phyloP scores from a whole-genome alignment of 2,113 vertebrate species.

The Dicrurus megarhynchus region DNA sequence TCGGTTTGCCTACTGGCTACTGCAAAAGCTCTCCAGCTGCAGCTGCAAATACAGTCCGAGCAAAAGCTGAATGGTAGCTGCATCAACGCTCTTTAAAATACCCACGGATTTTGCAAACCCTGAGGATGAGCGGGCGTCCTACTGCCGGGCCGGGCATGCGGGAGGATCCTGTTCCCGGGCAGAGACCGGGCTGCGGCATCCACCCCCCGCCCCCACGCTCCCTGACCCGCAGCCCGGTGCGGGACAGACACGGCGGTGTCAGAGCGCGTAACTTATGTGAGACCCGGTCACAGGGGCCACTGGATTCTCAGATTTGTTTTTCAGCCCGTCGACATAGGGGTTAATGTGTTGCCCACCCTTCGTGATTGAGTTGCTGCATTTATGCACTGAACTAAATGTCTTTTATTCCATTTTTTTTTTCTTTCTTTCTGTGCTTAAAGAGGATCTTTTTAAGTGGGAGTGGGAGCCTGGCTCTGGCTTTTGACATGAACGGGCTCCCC shows the following conservation, averaged over 20 bases:
- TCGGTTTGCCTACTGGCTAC: neutral
- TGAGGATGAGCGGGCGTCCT: fast-evolving
- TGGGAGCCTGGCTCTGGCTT: neutral
- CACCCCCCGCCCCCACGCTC: fast-evolving
- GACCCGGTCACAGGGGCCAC: neutral
- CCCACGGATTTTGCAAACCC: neutral
- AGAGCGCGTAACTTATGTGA: neutral
- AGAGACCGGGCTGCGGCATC: neutral
- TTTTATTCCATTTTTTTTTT: fast-evolving
- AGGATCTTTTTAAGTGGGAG: neutral
- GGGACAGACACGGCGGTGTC: neutral
- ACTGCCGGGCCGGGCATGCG: fast-evolving
- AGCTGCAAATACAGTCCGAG: neutral
- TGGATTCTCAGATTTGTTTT: neutral
- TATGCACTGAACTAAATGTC: neutral
- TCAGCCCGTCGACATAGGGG: neutral
- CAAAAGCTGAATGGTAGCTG: neutral
- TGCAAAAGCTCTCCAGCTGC: neutral
- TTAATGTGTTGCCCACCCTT: neutral
- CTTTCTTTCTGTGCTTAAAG: neutral
- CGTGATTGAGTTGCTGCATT: neutral
- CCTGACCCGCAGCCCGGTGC: neutral
- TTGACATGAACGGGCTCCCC: neutral
- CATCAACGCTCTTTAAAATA: neutral
- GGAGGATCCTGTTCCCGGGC: neutral